Percentiles rank a stretch among this genome's conserved stretches.
These are phyloP conservation scores for Scelioninae gen. 2 DNA, from an alignment of 2,888 invertebrate species.

Conservation along the genomic window DNA sequence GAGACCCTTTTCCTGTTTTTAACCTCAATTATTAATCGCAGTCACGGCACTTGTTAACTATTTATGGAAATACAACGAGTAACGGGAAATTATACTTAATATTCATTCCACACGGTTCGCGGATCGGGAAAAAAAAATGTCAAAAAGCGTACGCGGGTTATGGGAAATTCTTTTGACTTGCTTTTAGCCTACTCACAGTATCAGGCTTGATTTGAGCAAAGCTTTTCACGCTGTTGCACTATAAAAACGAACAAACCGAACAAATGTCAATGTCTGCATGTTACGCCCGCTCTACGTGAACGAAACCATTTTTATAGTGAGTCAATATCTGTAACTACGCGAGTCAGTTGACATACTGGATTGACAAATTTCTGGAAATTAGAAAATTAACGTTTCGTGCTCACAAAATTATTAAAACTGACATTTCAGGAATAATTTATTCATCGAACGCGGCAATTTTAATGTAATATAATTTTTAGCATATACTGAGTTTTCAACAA, in stretches of 20 bases:
- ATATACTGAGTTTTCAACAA: neutral
- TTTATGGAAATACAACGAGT: constrained; percentile 37
- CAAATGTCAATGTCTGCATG: constrained; percentile 58
- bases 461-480: too few species aligned
- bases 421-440: too few species aligned
- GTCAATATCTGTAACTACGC: constrained; percentile 37
- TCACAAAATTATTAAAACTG: too few species aligned
- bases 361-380: too few species aligned
- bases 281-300: constrained; percentile 55
- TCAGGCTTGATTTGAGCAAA: constrained; percentile 1
- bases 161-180: neutral
- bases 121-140: constrained; percentile 24
- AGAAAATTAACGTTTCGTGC: too few species aligned
- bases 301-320: constrained; percentile 57
- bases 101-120: constrained; percentile 27
- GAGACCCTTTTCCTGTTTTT: constrained; percentile 4
- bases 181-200: constrained; percentile 9
- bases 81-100: constrained; percentile 52
- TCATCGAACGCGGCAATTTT: too few species aligned
- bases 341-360: constrained; percentile 18
- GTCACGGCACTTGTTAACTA: constrained; percentile 6
- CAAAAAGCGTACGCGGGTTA: constrained; percentile 3
- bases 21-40: constrained; percentile 17
- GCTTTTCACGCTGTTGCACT: constrained; percentile 24
- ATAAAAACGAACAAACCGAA: constrained; percentile 39